Conservation (phyloP, 2,888 invertebrate species). For the Tyria jacobaeae region DNA sequence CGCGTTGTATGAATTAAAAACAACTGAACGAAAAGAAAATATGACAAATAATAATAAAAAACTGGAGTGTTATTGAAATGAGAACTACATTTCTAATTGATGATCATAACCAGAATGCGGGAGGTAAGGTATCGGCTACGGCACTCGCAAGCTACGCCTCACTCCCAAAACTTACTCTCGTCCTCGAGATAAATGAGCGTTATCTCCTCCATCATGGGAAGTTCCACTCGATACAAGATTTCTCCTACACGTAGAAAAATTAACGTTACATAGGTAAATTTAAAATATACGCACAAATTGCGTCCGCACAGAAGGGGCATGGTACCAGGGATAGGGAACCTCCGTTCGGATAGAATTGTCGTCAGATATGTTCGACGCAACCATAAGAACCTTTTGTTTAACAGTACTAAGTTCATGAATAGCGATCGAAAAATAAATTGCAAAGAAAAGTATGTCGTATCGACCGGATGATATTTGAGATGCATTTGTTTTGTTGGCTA, state of each 20-base stretch:
- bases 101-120: constrained; percentile 88
- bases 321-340: constrained; percentile 47
- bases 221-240: constrained; percentile 97
- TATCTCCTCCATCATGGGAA: constrained; percentile 97
- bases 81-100: constrained; percentile 86
- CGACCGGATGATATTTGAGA: constrained; percentile 59
- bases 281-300: constrained; percentile 61
- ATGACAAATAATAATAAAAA: constrained; percentile 79
- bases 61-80: constrained; percentile 86
- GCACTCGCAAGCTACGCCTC: constrained; percentile 90
- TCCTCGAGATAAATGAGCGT: constrained; percentile 97
- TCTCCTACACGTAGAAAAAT: constrained; percentile 90
- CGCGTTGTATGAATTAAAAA: constrained; percentile 81
- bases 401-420: constrained; percentile 67
- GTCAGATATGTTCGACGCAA: constrained; percentile 38
- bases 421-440: constrained; percentile 73
- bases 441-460: constrained; percentile 69
- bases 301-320: constrained; percentile 50
- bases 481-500: constrained; percentile 56
- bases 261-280: constrained; percentile 85
- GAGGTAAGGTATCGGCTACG: constrained; percentile 87
- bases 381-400: constrained; percentile 43
- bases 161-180: constrained; percentile 90
- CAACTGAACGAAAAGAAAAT: constrained; percentile 77
- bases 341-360: constrained; percentile 38